phyloP scores from a whole-genome alignment of 2,113 vertebrate species.

The Cacatua alba region DNA sequence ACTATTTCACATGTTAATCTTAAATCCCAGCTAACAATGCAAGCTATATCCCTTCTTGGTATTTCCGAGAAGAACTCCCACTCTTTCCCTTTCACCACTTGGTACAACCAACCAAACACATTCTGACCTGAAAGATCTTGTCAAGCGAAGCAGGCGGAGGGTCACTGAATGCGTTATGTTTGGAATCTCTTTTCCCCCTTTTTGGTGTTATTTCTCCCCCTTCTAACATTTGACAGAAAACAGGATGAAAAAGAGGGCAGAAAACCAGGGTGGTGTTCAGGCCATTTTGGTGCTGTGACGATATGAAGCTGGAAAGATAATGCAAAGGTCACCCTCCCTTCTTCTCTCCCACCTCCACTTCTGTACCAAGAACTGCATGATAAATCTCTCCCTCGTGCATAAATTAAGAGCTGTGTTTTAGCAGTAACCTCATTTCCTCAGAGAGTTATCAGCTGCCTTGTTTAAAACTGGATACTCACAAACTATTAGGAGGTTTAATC shows the following conservation, averaged over 20 bases:
- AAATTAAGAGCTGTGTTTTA: background rate
- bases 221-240: background rate
- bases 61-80: background rate
- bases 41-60: background rate
- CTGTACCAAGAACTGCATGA: background rate
- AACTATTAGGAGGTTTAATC: background rate
- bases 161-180: background rate
- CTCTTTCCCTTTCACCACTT: background rate
- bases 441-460: background rate
- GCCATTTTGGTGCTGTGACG: background rate
- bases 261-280: background rate
- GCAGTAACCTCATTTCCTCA: background rate
- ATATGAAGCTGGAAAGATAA: background rate
- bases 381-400: background rate
- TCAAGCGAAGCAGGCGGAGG: background rate
- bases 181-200: background rate
- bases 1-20: background rate
- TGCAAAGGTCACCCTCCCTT: background rate
- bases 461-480: background rate
- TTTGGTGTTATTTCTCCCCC: background rate
- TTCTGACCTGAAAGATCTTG: background rate
- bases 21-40: background rate
- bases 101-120: background rate
- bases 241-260: background rate
- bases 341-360: background rate